phyloP scores from a whole-genome alignment of 2,888 invertebrate genomes.

The Cephus pulcher region DNA sequence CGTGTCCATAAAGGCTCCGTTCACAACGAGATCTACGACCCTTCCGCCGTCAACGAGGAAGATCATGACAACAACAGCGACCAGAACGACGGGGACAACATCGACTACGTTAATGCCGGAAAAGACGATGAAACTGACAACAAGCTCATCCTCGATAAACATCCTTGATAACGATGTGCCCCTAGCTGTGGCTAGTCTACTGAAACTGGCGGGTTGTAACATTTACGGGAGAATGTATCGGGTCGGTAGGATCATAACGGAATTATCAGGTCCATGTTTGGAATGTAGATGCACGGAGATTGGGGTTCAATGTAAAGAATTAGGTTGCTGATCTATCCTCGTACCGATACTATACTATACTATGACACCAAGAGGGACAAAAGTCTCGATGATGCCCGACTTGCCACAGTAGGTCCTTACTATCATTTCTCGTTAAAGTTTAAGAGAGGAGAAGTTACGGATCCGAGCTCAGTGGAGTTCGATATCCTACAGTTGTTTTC shows the following conservation, averaged over 20 bases:
- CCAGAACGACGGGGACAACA: constrained; percentile 23
- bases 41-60: constrained; percentile 17
- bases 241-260: constrained; percentile 84
- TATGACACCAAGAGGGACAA: constrained; percentile 1
- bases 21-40: constrained; percentile 25
- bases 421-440: constrained; percentile 1
- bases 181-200: constrained; percentile 69
- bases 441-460: neutral
- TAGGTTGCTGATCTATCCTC: constrained; percentile 69
- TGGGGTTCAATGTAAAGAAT: constrained; percentile 84
- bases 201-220: constrained; percentile 88
- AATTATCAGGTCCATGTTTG: constrained; percentile 83
- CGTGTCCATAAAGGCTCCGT: constrained; percentile 6
- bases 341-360: constrained; percentile 12
- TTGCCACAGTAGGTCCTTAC: constrained; percentile 14
- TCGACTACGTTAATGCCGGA: constrained; percentile 47
- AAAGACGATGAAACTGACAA: constrained; percentile 27
- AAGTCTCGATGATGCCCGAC: constrained; percentile 13
- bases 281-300: constrained; percentile 89
- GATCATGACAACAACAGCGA: constrained; percentile 10
- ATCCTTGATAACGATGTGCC: constrained; percentile 47
- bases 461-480: neutral
- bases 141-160: constrained; percentile 33
- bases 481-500: neutral
- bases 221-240: constrained; percentile 91